Conservation (phyloP, 2,888 invertebrate genomes). For the Emmelina monodactyla region DNA sequence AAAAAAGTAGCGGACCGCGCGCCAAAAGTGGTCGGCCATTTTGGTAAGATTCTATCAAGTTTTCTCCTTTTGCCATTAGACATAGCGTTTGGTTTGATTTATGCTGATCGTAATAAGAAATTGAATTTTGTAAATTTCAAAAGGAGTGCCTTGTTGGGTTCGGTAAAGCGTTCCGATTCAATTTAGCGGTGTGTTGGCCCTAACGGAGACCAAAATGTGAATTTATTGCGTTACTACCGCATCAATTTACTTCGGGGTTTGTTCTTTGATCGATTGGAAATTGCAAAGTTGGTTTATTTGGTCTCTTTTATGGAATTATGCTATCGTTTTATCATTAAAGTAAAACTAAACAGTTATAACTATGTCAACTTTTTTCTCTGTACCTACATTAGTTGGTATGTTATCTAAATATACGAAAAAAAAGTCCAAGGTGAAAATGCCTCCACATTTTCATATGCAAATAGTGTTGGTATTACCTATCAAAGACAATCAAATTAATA, state of each 20-base stretch:
- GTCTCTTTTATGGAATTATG: neutral
- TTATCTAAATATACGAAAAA: no score
- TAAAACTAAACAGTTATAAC: no score
- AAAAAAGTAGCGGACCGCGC: neutral
- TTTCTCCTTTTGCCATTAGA: neutral
- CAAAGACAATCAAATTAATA: no score
- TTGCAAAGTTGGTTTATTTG: neutral
- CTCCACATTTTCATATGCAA: no score
- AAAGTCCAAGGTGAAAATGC: no score
- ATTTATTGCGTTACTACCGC: conserved; percentile 47
- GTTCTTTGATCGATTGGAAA: conserved; percentile 39
- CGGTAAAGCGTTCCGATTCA: conserved; percentile 39
- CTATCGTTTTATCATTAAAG: neutral
- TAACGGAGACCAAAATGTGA: conserved; percentile 32
- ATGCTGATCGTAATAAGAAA: conserved; percentile 34
- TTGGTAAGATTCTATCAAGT: neutral
- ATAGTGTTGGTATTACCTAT: no score
- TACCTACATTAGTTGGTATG: no score
- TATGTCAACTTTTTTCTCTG: no score
- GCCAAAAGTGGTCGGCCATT: neutral
- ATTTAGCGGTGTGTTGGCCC: conserved; percentile 42
- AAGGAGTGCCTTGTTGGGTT: conserved; percentile 27
- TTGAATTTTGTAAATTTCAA: conserved; percentile 41
- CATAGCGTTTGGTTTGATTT: conserved; percentile 22
- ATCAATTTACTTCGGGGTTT: conserved; percentile 29